Percentiles rank a stretch among this genome's conserved stretches.
Evolutionary conservation across 2,888 invertebrate species (phyloP).

Genomic region (Cyclophora punctaria): DNA sequence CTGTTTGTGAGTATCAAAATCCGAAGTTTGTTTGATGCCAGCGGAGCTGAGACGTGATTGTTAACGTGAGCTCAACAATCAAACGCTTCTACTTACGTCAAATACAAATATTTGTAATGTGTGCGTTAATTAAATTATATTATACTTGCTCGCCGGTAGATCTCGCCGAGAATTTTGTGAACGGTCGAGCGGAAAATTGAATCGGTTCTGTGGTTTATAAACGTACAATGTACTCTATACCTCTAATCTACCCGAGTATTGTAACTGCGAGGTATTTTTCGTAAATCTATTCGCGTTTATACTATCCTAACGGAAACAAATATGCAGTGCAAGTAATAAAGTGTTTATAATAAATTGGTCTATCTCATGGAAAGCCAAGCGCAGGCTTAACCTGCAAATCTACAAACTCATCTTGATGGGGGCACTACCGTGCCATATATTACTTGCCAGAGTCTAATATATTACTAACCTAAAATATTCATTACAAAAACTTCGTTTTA

Average conservation of each 20-base stretch:
- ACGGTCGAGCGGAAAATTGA: constrained; percentile 15
- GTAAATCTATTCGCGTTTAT: too few species aligned
- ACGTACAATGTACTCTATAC: too few species aligned
- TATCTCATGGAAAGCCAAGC: too few species aligned
- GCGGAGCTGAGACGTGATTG: constrained; percentile 31
- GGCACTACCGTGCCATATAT: too few species aligned
- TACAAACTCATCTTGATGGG: too few species aligned
- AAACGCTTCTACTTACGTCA: constrained; percentile 24
- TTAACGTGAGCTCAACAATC: constrained; percentile 34
- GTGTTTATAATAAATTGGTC: too few species aligned
- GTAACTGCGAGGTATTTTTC: too few species aligned
- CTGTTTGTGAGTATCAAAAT: constrained; percentile 46
- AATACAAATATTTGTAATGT: constrained; percentile 23
- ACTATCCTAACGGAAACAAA: too few species aligned
- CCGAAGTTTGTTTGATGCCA: constrained; percentile 46
- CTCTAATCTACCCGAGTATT: too few species aligned
- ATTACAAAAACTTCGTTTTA: constrained; percentile 22
- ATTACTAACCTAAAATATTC: constrained; percentile 1
- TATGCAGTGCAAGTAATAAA: too few species aligned
- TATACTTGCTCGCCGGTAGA: constrained; percentile 1
- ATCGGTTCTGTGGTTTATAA: background rate
- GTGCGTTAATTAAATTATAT: constrained; percentile 26
- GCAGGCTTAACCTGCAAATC: too few species aligned
- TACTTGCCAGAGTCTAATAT: too few species aligned
- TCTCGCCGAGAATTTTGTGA: constrained; percentile 18